Base-by-base conservation (phyloP, 2,888 invertebrate species). In the Bembecia ichneumoniformis region DNA sequence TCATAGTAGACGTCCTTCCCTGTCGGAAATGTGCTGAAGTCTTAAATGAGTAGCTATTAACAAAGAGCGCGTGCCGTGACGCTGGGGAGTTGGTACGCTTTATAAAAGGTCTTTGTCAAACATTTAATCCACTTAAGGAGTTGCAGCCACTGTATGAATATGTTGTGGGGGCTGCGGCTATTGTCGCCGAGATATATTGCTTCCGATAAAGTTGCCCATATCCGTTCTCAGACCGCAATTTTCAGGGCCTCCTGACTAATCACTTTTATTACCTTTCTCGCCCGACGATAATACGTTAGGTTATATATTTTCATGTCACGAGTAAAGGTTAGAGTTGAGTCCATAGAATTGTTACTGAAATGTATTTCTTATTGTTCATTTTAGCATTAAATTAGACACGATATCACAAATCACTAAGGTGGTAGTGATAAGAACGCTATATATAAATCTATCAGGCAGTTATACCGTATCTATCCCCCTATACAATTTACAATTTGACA, bases 51-150 rank as follows among this genome's bases (percentile, higher is more conserved):
- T 61, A 55, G 63, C 62, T 64, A 68, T 66, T 68, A 70, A 71
- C 67, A 72, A 73, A 66, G 67, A 63, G 56, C 65, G 60, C 66
- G 58, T 73, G 68, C 64, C 56, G 58, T 63, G 72, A 68, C 70
- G 65, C 52, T 58, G 53, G 51, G 55, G 59, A 59, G 61, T 64
- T 65, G 70, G 66, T 67, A 63, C 63, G 60, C 64, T 68, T 71
- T 76, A 74, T 78, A 77, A 76, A 71, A 65, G 59, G 69, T 72
- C 67, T 71, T 82, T 82, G 80, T 82, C 58, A 70, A 65, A 66
- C 77, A 65, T 82, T 82, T 83, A 81, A 81, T 82, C 77, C 79
- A 81, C 75, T 82, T 79, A 80, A 71, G 14, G 10, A 44, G 44
- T 44, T 71, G 70, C 72, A 71, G 67, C 64, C 66, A 66, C 28